Evolutionary conservation across 2,113 vertebrate genomes (phyloP).

Genomic region (Columbina picui): DNA sequence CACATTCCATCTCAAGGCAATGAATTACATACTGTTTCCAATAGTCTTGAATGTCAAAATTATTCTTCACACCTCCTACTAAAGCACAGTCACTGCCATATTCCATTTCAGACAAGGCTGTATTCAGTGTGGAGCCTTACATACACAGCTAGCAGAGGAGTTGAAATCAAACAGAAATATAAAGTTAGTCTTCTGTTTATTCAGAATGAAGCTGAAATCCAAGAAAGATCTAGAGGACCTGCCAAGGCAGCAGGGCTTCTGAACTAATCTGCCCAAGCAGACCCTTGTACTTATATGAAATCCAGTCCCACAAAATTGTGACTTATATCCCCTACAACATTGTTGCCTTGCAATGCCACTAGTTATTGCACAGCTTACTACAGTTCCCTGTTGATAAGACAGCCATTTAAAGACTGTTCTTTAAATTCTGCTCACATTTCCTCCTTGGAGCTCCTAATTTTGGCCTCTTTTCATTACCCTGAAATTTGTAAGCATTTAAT

Average conservation of each 20-base stretch:
- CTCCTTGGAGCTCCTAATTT: background rate
- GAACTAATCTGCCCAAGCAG: background rate
- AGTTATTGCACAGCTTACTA: background rate
- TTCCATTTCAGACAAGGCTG: constrained; percentile 62
- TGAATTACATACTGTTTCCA: constrained; percentile 67
- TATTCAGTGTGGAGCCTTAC: constrained; percentile 36
- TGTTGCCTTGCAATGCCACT: background rate
- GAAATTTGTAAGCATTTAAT: background rate
- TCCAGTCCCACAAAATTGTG: background rate
- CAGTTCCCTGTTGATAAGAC: background rate
- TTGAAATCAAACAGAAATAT: constrained; percentile 15
- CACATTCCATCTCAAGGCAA: constrained; percentile 52
- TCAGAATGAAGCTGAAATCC: constrained; percentile 8
- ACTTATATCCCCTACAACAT: background rate
- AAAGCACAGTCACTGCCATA: constrained; percentile 52
- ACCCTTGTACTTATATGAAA: background rate
- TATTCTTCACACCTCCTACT: constrained; percentile 69
- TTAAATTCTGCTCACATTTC: background rate
- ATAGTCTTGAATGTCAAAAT: constrained; percentile 67
- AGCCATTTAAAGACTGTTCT: background rate
- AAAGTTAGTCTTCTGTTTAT: constrained; percentile 7
- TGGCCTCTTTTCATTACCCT: background rate
- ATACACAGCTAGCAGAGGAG: constrained; percentile 9
- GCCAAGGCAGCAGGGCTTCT: background rate
- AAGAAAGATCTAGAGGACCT: background rate